Conservation (phyloP, 1,140 invertebrate genomes). For the Chironomus tepperi region DNA sequence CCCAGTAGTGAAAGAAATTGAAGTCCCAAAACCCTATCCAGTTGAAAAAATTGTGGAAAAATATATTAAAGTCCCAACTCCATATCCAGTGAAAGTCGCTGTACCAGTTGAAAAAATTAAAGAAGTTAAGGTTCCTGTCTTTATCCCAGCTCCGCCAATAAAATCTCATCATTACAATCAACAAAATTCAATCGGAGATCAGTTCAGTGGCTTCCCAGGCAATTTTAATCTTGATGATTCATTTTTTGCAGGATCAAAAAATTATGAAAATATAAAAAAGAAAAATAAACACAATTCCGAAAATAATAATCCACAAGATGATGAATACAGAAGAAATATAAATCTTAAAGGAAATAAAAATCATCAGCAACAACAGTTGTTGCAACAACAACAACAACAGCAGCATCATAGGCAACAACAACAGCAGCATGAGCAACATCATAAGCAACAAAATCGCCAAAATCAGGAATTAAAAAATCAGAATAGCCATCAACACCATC, state of each 20-base stretch:
- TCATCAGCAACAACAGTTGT: neutral
- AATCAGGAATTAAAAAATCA: neutral
- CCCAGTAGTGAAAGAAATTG: constrained; percentile 28
- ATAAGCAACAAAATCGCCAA: neutral
- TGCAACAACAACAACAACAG: neutral
- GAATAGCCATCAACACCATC: neutral
- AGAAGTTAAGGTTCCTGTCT: neutral
- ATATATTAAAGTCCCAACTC: neutral
- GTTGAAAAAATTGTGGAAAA: constrained; percentile 35
- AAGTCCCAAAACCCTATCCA: constrained; percentile 34
- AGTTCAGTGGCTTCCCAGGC: neutral
- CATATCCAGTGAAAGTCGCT: neutral
- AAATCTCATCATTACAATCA: neutral
- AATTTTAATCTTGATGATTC: constrained; percentile 11
- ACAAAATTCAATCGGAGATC: neutral
- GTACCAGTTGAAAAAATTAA: constrained; percentile 1
- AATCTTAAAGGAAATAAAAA: neutral
- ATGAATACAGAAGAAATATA: constrained; percentile 4
- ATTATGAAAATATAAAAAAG: neutral
- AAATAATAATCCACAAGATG: neutral
- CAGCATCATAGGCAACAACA: neutral
- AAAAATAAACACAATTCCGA: neutral
- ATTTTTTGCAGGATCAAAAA: neutral
- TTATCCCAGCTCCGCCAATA: neutral
- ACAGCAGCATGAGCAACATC: neutral